Conservation (phyloP, 35 echinoderm and acorn worm species). For the Strongylocentrotus purpuratus region DNA sequence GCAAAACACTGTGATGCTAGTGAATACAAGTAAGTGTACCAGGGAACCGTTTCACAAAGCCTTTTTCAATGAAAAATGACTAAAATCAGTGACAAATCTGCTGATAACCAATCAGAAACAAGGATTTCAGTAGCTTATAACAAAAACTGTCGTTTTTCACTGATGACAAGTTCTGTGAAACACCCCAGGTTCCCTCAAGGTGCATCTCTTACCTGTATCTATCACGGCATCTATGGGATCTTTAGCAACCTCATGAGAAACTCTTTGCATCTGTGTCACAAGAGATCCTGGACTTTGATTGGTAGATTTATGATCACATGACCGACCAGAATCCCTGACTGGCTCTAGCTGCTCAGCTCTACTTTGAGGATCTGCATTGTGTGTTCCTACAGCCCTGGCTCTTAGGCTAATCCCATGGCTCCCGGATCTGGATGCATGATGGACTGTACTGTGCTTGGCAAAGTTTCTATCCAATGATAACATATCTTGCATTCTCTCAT, state of each 20-base stretch:
- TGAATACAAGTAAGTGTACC: too few relatives aligned
- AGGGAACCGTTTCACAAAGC: too few relatives aligned
- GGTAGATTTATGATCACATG: background rate
- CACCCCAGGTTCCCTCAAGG: too few relatives aligned
- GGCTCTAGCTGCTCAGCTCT: background rate
- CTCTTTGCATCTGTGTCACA: slow-evolving; percentile 33
- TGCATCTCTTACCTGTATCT: background rate
- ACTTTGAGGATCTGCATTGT: background rate
- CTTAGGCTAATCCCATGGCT: background rate
- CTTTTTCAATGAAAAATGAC: too few relatives aligned
- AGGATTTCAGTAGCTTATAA: too few relatives aligned
- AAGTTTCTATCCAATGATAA: background rate
- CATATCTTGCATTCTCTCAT: background rate
- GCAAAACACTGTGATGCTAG: too few relatives aligned
- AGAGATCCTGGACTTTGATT: background rate
- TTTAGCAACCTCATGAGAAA: background rate
- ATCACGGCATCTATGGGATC: background rate
- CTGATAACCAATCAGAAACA: too few relatives aligned
- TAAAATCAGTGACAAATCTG: too few relatives aligned
- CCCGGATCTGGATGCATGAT: background rate
- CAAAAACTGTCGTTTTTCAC: too few relatives aligned
- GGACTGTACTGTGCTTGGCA: background rate
- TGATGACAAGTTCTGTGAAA: too few relatives aligned
- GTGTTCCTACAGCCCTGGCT: background rate
- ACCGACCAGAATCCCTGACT: slow-evolving; percentile 32